Percentiles rank a stretch among this genome's conserved stretches.
Evolutionary conservation across 2,113 vertebrate species (phyloP).

Genomic region (Acrocephalus arundinaceus): DNA sequence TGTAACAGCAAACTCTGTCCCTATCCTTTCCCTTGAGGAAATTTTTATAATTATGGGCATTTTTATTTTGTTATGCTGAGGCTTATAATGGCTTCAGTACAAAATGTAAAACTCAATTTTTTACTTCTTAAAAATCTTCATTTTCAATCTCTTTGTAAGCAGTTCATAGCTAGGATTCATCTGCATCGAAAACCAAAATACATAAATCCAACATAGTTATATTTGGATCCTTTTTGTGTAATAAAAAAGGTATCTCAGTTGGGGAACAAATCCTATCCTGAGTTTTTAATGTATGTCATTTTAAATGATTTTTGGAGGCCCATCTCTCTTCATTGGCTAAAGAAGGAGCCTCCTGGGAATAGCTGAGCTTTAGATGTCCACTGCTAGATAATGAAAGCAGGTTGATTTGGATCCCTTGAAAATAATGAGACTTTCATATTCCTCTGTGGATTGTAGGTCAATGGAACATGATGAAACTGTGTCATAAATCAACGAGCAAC

Average conservation of each 20-base stretch:
- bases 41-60: not conserved
- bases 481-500: not conserved
- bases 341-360: not conserved
- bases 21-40: not conserved
- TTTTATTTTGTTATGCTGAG: not conserved
- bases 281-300: not conserved
- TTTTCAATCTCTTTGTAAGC: not conserved
- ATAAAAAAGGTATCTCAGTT: not conserved
- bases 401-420: not conserved
- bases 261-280: not conserved
- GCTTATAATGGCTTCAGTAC: not conserved
- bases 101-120: not conserved
- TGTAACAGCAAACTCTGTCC: not conserved
- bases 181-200: not conserved
- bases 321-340: not conserved
- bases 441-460: not conserved
- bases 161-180: not conserved
- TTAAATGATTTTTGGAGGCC: not conserved
- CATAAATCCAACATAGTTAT: not conserved
- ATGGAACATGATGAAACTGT: not conserved
- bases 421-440: not conserved
- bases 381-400: not conserved
- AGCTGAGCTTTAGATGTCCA: not conserved
- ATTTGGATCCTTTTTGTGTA: not conserved
- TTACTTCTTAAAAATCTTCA: not conserved